Percentiles rank a stretch among this genome's conserved stretches.
These are phyloP conservation scores for Prinia subflava DNA, from an alignment of 2,113 vertebrate species.

Conservation along the genomic window DNA sequence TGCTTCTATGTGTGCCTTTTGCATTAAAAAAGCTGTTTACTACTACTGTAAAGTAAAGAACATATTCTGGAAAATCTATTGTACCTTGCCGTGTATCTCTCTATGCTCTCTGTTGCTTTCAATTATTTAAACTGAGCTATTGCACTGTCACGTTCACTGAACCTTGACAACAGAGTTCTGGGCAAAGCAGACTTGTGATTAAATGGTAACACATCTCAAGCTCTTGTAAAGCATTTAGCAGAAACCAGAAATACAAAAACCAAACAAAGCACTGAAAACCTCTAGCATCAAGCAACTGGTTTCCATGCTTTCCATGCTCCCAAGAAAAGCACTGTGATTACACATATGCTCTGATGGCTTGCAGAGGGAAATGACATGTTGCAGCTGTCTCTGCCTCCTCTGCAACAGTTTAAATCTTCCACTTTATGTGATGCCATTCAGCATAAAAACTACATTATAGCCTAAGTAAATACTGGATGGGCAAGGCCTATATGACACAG, in stretches of 20 bases:
- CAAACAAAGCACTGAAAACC: not conserved
- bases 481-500: not conserved
- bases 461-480: not conserved
- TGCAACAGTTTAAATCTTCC: not conserved
- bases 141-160: slow-evolving; percentile 11
- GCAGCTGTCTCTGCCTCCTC: not conserved
- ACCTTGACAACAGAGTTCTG: slow-evolving; percentile 24
- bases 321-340: not conserved
- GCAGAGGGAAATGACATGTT: not conserved
- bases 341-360: not conserved
- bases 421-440: not conserved
- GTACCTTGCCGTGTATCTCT: not conserved
- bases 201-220: slow-evolving; percentile 17
- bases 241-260: not conserved
- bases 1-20: not conserved
- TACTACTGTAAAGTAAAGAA: not conserved
- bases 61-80: not conserved
- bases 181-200: slow-evolving; percentile 10
- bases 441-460: not conserved
- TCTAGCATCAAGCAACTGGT: not conserved
- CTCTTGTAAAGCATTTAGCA: slow-evolving; percentile 10
- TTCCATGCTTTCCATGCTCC: not conserved
- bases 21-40: slow-evolving; percentile 4
- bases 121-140: slow-evolving; percentile 36
- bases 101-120: not conserved